Evolutionary conservation across 2,888 invertebrate species (phyloP).

Genomic region (Malthinus flaveolus): DNA sequence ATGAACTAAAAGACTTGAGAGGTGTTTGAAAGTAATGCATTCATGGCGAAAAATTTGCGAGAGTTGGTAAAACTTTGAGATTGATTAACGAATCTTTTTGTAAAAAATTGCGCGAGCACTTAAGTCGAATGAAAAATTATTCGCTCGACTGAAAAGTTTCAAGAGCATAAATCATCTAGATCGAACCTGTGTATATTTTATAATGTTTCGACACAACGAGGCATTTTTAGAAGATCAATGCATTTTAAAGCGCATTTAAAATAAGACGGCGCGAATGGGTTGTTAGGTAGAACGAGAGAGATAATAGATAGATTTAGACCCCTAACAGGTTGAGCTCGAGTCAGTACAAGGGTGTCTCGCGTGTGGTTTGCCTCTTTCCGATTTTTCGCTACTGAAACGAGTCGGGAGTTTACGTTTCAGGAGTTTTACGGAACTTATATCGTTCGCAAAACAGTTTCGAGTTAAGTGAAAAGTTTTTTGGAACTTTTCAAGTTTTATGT

Average conservation of each 20-base stretch:
- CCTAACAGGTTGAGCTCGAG: constrained; percentile 32
- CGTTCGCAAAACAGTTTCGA: too few species aligned
- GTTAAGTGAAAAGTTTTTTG: constrained; percentile 5
- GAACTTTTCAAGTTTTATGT: constrained; percentile 4
- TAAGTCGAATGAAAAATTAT: too few species aligned
- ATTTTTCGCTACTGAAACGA: constrained; percentile 10
- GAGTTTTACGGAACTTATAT: neutral
- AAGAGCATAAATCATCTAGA: neutral
- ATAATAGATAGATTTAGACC: constrained; percentile 19
- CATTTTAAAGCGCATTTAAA: constrained; percentile 14
- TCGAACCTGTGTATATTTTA: constrained; percentile 20
- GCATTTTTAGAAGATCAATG: constrained; percentile 22
- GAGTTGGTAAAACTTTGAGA: too few species aligned
- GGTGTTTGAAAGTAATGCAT: too few species aligned
- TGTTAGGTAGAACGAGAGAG: constrained; percentile 12
- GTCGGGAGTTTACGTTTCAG: constrained; percentile 8
- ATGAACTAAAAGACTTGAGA: too few species aligned
- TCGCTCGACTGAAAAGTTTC: neutral
- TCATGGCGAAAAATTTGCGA: too few species aligned
- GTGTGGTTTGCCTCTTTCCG: constrained; percentile 23
- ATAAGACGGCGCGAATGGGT: constrained; percentile 4
- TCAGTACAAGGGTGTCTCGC: constrained; percentile 32
- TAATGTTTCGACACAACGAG: constrained; percentile 5
- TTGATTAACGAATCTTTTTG: too few species aligned
- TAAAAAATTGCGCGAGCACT: too few species aligned